phyloP scores from a whole-genome alignment of 2,113 vertebrate genomes.

The Dryoscopus gambensis region DNA sequence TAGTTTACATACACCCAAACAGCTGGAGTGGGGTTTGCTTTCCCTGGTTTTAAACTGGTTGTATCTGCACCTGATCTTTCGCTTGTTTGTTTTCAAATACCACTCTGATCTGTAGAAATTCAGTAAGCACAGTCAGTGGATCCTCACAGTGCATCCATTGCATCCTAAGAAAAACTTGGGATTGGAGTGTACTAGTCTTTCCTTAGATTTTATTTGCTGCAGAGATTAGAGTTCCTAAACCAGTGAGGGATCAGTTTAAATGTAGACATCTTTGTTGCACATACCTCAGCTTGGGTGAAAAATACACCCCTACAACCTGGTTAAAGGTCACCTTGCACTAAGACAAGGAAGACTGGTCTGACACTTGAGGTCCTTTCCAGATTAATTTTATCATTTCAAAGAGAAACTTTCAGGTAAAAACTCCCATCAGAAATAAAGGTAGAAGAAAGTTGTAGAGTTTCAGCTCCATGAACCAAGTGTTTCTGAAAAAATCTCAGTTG shows the following conservation, averaged over 20 bases:
- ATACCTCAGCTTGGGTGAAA: neutral
- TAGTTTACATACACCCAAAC: neutral
- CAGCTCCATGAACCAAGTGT: neutral
- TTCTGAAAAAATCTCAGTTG: neutral
- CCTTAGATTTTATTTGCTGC: neutral
- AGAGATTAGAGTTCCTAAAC: neutral
- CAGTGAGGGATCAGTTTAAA: neutral
- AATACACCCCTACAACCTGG: neutral
- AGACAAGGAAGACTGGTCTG: neutral
- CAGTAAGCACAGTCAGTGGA: neutral
- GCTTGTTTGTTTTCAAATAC: neutral
- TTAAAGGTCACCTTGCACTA: neutral
- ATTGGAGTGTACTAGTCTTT: neutral
- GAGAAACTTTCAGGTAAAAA: neutral
- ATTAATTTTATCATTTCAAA: neutral
- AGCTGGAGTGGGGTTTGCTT: neutral
- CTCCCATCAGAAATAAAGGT: neutral
- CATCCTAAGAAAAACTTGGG: neutral
- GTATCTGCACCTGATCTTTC: neutral
- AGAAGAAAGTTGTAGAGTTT: neutral
- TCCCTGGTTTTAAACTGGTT: neutral
- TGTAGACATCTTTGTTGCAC: neutral
- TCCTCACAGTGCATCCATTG: neutral
- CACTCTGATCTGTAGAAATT: neutral
- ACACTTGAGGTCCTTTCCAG: neutral